Evolutionary conservation across 2,888 invertebrate genomes (phyloP).

Genomic region (Ormyrus nitidulus): DNA sequence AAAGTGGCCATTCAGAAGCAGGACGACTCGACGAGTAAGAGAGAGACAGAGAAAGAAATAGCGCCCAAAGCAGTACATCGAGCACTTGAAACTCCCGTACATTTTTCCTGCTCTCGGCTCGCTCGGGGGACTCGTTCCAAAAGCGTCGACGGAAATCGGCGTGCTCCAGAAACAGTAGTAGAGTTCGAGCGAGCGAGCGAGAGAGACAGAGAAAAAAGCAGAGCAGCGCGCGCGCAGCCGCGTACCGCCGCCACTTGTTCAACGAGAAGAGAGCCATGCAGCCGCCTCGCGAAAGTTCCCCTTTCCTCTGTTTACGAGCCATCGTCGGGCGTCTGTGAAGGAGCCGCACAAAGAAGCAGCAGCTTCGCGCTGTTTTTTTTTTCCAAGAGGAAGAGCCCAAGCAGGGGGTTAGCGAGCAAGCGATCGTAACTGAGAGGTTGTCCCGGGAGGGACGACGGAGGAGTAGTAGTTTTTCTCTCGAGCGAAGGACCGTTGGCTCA

Average conservation of each 20-base stretch:
- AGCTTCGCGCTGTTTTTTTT: background rate
- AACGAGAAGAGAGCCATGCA: slow-evolving; percentile 40
- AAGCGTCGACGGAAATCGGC: too few species aligned
- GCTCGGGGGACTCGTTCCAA: too few species aligned
- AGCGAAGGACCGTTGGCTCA: background rate
- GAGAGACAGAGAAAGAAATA: background rate
- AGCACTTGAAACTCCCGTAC: too few species aligned
- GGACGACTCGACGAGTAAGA: background rate
- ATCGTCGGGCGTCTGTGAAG: slow-evolving; percentile 25
- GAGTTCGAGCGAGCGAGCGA: background rate
- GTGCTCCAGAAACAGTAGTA: too few species aligned
- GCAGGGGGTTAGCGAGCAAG: background rate
- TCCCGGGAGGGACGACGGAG: background rate
- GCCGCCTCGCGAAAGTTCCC: slow-evolving; percentile 34
- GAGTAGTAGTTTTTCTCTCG: background rate
- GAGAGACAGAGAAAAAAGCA: slow-evolving; percentile 15
- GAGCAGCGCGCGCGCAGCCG: background rate
- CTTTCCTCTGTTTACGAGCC: slow-evolving; percentile 42
- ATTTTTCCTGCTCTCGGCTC: too few species aligned
- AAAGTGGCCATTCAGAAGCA: too few species aligned
- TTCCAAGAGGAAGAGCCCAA: too few species aligned
- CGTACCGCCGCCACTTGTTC: slow-evolving; percentile 47
- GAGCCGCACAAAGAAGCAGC: background rate
- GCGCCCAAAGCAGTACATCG: too few species aligned
- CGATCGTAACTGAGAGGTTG: background rate